Base-by-base conservation (phyloP, 2,797 vertebrate species). In the Dipus sagitta region DNA sequence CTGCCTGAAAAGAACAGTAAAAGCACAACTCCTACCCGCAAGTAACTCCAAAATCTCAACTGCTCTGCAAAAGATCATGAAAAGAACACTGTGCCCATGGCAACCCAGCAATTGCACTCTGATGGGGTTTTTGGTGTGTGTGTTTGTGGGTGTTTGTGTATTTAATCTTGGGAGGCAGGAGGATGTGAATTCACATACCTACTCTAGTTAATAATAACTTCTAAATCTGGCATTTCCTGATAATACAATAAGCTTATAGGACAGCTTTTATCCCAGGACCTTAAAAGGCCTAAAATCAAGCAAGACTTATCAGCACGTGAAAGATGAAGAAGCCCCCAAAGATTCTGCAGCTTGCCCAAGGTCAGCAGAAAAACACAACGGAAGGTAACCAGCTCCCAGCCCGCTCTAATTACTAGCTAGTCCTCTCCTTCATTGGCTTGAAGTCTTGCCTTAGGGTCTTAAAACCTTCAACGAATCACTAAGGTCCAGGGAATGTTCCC, bases 221-320 rank as follows among this genome's bases (percentile, higher is more conserved):
- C 91, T 93, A 94, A 96, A 93, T 96, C 91, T 97, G 94, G 95
- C 64, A 86, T 94, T 96, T 96, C 85, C 87, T 96, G 90, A 94
- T 96, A 96, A 95, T 93, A 75, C 92, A 93, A 91, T 71, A 84
- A 93, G 88, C 79, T 95, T 96, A 94, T 76, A 90, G 78, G 96
- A 89, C n/a, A 86, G 75, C 94, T 96, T 96, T 96, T 89, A 96
- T 96, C 88, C 58, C 86, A 90, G 32, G 76, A 91, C 90, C 82
- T 96, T 92, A 74, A 95, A 87, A 94, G 47, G 24, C 70, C 78
- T 84, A 90, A 93, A 93, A 94, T 90, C 85, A 90, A 95, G 68
- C 78, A 90, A 78, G 75, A 75, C 88, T 91, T 96, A 94, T 93
- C 91, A 96, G 75, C 93, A 93, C 94, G 94, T 93, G 86, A 96